phyloP scores from a whole-genome alignment of 2,888 invertebrate genomes.

The Cyclophora albipunctata region DNA sequence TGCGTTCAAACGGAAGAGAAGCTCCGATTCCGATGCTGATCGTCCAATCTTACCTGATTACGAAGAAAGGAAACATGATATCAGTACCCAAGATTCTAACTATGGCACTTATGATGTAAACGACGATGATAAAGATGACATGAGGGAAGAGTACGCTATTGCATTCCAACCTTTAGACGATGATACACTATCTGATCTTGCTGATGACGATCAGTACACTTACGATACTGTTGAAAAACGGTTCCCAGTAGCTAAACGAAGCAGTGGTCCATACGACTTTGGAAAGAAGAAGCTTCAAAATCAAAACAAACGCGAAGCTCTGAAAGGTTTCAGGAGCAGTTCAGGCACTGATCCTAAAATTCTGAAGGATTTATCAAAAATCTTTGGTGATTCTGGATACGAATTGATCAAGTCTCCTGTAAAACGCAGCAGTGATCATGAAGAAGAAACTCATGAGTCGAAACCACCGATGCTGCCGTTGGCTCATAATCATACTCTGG shows the following conservation, averaged over 20 bases:
- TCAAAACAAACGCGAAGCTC: slow-evolving; percentile 46
- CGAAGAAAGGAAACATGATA: slow-evolving; percentile 39
- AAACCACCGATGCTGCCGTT: slow-evolving; percentile 53
- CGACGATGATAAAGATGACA: slow-evolving; percentile 60
- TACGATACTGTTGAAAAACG: slow-evolving; percentile 72
- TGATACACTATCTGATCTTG: slow-evolving; percentile 49
- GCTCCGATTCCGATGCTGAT: slow-evolving; percentile 46
- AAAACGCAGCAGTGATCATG: slow-evolving; percentile 66
- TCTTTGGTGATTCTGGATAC: slow-evolving; percentile 74
- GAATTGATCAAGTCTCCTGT: slow-evolving; percentile 67
- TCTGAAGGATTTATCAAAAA: slow-evolving; percentile 79
- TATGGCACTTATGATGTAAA: slow-evolving; percentile 52
- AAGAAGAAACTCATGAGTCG: slow-evolving; percentile 46
- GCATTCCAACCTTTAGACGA: slow-evolving; percentile 69
- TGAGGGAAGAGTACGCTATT: slow-evolving; percentile 63
- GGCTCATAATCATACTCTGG: slow-evolving; percentile 41
- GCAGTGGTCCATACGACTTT: slow-evolving; percentile 59
- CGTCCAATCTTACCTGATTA: slow-evolving; percentile 40
- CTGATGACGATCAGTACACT: slow-evolving; percentile 57
- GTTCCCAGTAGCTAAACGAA: slow-evolving; percentile 81
- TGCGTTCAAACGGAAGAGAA: slow-evolving; percentile 68
- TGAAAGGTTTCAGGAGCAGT: slow-evolving; percentile 53
- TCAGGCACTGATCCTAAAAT: slow-evolving; percentile 81
- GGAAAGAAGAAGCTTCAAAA: slow-evolving; percentile 47
- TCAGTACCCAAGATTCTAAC: slow-evolving; percentile 36